Conservation (phyloP, 2,797 vertebrate species). For the Prionace glauca region DNA sequence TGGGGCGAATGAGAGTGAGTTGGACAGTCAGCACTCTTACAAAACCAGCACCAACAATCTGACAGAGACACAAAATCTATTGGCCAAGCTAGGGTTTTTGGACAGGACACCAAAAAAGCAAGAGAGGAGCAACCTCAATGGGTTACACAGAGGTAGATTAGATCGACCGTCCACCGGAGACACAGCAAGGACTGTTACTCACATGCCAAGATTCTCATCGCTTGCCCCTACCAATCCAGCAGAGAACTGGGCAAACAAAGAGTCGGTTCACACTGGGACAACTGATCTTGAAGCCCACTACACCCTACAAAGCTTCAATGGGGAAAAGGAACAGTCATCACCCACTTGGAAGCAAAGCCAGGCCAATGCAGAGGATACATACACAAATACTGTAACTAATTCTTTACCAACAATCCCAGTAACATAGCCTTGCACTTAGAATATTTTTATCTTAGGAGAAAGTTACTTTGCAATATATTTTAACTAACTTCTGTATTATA, state of each 20-base stretch:
- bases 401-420: conserved; percentile 9
- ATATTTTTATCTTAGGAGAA: conserved; percentile 21
- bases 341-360: conserved; percentile 17
- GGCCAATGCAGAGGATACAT: neutral
- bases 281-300: neutral
- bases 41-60: neutral
- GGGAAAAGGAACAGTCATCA: neutral
- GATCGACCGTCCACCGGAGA: neutral
- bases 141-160: neutral
- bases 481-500: neutral
- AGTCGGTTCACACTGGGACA: neutral
- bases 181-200: neutral
- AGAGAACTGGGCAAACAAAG: neutral
- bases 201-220: neutral
- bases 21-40: neutral
- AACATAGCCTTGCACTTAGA: neutral
- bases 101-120: neutral
- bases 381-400: conserved; percentile 8
- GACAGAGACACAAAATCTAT: neutral
- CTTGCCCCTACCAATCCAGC: neutral
- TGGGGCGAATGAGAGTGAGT: neutral
- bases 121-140: neutral
- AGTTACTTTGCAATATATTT: conserved; percentile 31
- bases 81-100: neutral
- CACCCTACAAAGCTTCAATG: neutral